Evolutionary conservation across 2,113 vertebrate species (phyloP).

Genomic region (Ornithorhynchus anatinus): DNA sequence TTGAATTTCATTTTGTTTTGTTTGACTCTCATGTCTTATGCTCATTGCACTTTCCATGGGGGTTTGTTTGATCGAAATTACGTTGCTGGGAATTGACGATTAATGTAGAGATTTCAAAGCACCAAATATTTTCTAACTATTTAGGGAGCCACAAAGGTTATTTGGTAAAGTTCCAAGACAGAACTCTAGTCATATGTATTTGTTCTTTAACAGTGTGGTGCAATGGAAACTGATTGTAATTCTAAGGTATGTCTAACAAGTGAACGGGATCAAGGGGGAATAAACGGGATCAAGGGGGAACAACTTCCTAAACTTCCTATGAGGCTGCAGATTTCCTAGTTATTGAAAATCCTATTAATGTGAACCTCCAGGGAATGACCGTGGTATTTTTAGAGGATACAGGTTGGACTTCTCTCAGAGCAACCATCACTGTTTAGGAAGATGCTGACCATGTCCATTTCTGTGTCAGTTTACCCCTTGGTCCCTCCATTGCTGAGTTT

Average conservation of each 20-base stretch:
- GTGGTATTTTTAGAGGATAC: slow-evolving; percentile 52
- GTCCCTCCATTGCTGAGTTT: slow-evolving; percentile 32
- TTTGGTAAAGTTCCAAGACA: not conserved
- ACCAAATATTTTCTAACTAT: not conserved
- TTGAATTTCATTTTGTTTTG: slow-evolving; percentile 2
- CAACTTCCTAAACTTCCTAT: slow-evolving; percentile 33
- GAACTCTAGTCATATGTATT: not conserved
- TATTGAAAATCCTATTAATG: slow-evolving; percentile 59
- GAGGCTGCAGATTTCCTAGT: slow-evolving; percentile 43
- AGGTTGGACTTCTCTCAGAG: slow-evolving; percentile 23
- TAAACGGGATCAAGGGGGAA: slow-evolving; percentile 17
- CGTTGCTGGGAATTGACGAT: not conserved
- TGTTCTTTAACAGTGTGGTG: not conserved
- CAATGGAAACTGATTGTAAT: not conserved
- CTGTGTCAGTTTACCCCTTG: slow-evolving; percentile 41
- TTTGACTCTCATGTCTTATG: not conserved
- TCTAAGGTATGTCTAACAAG: not conserved
- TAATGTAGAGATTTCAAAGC: not conserved
- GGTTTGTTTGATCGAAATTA: slow-evolving; percentile 10
- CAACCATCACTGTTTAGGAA: not conserved
- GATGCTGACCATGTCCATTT: slow-evolving; percentile 10
- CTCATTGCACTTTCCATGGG: not conserved
- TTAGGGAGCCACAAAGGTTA: not conserved
- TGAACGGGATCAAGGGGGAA: not conserved
- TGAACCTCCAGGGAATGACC: slow-evolving; percentile 63